Conservation (phyloP, 2,113 vertebrate species). For the Pardalotus punctatus region DNA sequence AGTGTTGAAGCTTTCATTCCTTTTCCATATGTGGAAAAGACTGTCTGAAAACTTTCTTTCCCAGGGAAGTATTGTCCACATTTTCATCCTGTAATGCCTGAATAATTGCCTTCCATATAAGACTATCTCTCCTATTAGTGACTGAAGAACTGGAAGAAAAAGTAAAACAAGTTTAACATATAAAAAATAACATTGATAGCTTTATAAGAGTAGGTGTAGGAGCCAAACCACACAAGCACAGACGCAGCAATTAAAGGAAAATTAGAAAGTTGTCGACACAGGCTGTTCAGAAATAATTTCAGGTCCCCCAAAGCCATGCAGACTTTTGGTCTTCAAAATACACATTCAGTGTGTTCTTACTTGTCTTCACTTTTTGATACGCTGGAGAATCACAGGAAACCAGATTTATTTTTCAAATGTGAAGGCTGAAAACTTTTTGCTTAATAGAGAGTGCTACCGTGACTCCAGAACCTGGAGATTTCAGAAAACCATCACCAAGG, state of each 20-base stretch:
- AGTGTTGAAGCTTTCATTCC: neutral
- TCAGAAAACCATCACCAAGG: neutral
- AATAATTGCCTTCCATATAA: neutral
- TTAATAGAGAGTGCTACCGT: neutral
- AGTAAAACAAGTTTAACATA: neutral
- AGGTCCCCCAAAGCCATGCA: neutral
- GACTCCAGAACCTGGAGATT: neutral
- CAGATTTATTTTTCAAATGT: neutral
- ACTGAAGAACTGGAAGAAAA: neutral
- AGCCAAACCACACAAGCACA: neutral
- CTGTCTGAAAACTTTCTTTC: slow-evolving; percentile 5
- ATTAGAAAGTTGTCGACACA: neutral
- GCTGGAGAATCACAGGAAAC: neutral
- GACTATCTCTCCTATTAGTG: neutral
- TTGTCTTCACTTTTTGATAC: neutral
- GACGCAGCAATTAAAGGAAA: slow-evolving; percentile 17
- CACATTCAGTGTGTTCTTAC: neutral
- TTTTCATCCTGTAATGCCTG: slow-evolving; percentile 3
- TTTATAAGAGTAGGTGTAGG: neutral
- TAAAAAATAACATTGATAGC: neutral
- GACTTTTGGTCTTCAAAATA: neutral
- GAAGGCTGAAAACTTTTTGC: neutral
- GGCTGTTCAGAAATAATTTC: slow-evolving; percentile 17
- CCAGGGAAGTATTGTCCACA: neutral
- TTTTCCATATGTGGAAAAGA: neutral